These are phyloP conservation scores for Malachius bipustulatus DNA, from an alignment of 2,888 invertebrate genomes.

Conservation along the genomic window DNA sequence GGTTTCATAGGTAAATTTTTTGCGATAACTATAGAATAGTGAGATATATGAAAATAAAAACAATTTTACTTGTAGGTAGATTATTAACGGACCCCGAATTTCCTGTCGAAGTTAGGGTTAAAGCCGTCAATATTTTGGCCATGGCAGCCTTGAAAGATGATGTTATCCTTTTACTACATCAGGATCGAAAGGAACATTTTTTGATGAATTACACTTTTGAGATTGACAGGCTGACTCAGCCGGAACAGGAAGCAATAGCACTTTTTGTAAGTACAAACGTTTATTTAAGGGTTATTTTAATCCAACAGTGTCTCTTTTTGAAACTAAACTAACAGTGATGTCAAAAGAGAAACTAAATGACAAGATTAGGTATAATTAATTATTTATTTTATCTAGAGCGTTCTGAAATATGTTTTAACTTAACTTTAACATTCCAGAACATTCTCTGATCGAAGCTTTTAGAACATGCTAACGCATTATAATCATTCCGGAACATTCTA, in stretches of 20 bases:
- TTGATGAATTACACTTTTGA: constrained; percentile 77
- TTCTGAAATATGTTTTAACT: no score
- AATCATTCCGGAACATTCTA: no score
- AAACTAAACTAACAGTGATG: no score
- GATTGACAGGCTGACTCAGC: constrained; percentile 59
- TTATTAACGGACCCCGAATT: constrained; percentile 49
- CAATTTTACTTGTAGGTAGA: constrained; percentile 43
- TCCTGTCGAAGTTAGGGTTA: constrained; percentile 49
- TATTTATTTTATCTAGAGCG: no score
- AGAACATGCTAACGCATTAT: no score
- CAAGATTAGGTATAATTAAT: no score
- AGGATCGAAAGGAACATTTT: constrained; percentile 78
- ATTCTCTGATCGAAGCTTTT: no score
- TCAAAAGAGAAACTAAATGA: no score
- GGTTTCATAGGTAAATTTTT: constrained; percentile 56
- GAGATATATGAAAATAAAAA: no score
- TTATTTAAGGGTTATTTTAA: no score
- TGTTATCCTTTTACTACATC: constrained; percentile 77
- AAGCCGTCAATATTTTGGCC: constrained; percentile 58
- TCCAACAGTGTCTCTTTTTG: no score
- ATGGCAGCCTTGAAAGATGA: constrained; percentile 77
- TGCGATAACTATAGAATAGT: not conserved
- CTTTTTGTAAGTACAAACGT: constrained; percentile 71
- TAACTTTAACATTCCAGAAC: no score
- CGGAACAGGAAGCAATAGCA: constrained; percentile 70